Conservation (phyloP, 2,797 vertebrate species). For the Cryptoblepharus egeriae region DNA sequence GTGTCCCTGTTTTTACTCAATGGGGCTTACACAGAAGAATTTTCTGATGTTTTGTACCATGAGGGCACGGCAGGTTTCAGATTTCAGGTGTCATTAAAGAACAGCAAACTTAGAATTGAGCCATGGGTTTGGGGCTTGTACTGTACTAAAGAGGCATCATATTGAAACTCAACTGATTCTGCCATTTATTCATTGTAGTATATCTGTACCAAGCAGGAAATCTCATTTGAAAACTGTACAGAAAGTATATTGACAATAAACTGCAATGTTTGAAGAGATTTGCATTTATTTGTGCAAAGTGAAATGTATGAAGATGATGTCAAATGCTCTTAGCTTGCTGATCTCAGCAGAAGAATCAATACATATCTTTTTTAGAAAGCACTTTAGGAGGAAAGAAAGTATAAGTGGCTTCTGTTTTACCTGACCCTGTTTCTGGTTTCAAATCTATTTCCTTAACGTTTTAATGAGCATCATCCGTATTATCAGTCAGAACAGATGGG, state of each 20-base stretch:
- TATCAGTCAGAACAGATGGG: background rate
- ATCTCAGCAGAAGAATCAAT: background rate
- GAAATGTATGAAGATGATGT: background rate
- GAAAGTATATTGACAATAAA: background rate
- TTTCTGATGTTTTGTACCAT: background rate
- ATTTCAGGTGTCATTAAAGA: no score
- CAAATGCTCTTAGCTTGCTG: background rate
- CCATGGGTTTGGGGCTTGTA: background rate
- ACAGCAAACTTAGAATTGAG: no score
- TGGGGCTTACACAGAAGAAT: background rate
- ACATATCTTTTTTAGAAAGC: background rate
- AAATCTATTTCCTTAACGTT: background rate
- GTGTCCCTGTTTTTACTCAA: background rate
- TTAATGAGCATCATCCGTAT: background rate
- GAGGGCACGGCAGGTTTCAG: no score
- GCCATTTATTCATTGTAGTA: background rate
- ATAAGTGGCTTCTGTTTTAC: background rate
- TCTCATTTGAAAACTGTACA: background rate
- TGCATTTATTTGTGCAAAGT: background rate
- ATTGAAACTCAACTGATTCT: background rate
- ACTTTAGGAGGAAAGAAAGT: slow-evolving; percentile 7
- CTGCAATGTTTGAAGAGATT: background rate
- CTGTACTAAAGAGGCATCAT: background rate
- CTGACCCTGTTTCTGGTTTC: background rate
- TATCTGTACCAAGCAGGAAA: background rate